Base-by-base conservation (phyloP, 2,797 vertebrate genomes). In the Buphagus erythrorhynchus region DNA sequence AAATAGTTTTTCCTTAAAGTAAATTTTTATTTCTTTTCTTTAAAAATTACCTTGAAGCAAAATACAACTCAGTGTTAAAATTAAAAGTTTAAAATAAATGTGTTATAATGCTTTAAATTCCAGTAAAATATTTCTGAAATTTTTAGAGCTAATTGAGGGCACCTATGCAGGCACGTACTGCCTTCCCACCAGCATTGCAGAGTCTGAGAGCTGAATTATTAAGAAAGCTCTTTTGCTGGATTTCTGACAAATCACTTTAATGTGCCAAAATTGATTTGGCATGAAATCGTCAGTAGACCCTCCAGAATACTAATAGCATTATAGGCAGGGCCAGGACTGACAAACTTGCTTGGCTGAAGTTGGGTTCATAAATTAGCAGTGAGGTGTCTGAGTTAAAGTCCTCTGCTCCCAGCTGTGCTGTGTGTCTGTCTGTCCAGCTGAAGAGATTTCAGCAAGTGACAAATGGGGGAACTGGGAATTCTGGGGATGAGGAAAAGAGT, bases 181-280 rank as follows among this genome's bases (percentile, higher is more conserved):
- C 83, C 73, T 93, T 95, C 46, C 42, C 4, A 2, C 57, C 62
- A 89, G 62, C 74, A 80, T 1, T 91, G 90, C 57, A 42, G 69
- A 88, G 73, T 59, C 78, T 88, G 78, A 92, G 81, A 89, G 57
- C 62, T 86, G 82, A 93, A 91, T 96, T 97, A 95, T 92, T 96
- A 93, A 89, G 69, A 94, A 91, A 94, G 94, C n/a, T 90, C 87
- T 93, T 96, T 94, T 69, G n/a, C 73, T 96, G 95, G 92, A 86
- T 88, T 97, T 96, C 90, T 90, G 87, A 93, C 97, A 97, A 97
- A 93, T 96, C 87, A 76, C 63, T 94, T 93, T 85, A 91, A 92
- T 85, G 61, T 92, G 93, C 93, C 95, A 94, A 95, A 96, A 96
- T 95, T 92, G 93, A 90, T 96, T 94, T 97, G 97, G 97, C 95